Conservation (phyloP, 2,888 invertebrate genomes). For the Sacculina carcini region DNA sequence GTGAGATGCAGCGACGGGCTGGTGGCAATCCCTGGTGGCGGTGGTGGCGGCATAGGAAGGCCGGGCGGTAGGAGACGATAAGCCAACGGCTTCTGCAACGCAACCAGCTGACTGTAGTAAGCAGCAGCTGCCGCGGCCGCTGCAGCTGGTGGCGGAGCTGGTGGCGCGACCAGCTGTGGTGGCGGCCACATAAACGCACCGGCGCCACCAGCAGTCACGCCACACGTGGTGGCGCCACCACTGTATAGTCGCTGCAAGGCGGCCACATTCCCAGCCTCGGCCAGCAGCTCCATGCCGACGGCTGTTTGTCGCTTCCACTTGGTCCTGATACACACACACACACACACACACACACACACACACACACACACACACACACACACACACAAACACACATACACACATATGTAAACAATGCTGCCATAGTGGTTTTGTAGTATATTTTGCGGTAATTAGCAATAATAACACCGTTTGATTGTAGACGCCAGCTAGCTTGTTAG, state of each 20-base stretch:
- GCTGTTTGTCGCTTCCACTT: conserved; percentile 99
- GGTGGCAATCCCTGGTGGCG: neutral
- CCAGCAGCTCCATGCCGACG: conserved; percentile 79
- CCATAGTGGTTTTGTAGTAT: too few species aligned
- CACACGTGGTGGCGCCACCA: neutral
- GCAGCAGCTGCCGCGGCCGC: conserved; percentile 11
- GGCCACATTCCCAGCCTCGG: conserved; percentile 91
- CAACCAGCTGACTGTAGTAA: conserved; percentile 13
- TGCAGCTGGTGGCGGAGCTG: conserved; percentile 6
- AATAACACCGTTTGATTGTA: too few species aligned
- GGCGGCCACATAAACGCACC: conserved; percentile 9
- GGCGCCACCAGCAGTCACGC: neutral
- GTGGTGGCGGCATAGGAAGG: conserved; percentile 2
- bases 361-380: too few species aligned
- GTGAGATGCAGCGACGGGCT: neutral
- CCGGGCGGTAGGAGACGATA: conserved; percentile 27
- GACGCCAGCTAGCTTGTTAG: too few species aligned
- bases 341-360: too few species aligned
- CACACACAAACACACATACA: too few species aligned
- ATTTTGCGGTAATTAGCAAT: too few species aligned
- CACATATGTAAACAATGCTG: too few species aligned
- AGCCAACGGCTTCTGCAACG: conserved; percentile 59
- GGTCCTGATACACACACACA: conserved; percentile 32
- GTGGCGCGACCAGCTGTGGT: conserved; percentile 10
- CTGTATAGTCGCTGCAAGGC: conserved; percentile 90